phyloP scores from a whole-genome alignment of 2,797 vertebrate genomes.

The Dermochelys coriacea region DNA sequence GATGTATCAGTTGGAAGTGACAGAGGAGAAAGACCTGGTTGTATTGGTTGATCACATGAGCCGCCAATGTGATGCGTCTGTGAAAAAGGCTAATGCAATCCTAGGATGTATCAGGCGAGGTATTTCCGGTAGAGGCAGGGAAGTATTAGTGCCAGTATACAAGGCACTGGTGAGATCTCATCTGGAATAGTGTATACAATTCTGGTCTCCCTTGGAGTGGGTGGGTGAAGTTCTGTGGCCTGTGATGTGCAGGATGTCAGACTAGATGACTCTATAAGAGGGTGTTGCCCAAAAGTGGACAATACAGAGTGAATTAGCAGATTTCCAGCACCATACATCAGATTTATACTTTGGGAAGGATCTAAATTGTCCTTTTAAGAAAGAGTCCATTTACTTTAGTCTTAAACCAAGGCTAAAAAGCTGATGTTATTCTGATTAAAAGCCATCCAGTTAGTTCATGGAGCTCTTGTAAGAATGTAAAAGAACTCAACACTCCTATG shows the following conservation, averaged over 20 bases:
- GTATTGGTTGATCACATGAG: neutral
- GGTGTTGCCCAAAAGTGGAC: neutral
- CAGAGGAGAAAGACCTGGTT: neutral
- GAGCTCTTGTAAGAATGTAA: neutral
- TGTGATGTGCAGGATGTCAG: neutral
- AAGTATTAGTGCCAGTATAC: neutral
- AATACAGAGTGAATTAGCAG: fast-evolving
- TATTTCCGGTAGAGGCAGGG: neutral
- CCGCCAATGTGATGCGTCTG: neutral
- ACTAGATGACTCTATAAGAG: neutral
- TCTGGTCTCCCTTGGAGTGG: neutral
- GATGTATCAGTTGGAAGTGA: neutral
- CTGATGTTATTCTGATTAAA: neutral
- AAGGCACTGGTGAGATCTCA: neutral
- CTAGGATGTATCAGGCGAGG: neutral
- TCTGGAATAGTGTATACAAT: neutral
- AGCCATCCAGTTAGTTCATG: neutral
- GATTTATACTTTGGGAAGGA: neutral
- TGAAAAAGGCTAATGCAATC: neutral
- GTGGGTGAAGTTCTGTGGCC: neutral
- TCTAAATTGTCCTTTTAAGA: neutral
- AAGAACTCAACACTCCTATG: neutral
- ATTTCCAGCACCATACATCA: fast-evolving
- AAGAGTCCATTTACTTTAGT: neutral
- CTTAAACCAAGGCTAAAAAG: neutral